Evolutionary conservation across 2,113 vertebrate genomes (phyloP).

Genomic region (Scopus umbretta): DNA sequence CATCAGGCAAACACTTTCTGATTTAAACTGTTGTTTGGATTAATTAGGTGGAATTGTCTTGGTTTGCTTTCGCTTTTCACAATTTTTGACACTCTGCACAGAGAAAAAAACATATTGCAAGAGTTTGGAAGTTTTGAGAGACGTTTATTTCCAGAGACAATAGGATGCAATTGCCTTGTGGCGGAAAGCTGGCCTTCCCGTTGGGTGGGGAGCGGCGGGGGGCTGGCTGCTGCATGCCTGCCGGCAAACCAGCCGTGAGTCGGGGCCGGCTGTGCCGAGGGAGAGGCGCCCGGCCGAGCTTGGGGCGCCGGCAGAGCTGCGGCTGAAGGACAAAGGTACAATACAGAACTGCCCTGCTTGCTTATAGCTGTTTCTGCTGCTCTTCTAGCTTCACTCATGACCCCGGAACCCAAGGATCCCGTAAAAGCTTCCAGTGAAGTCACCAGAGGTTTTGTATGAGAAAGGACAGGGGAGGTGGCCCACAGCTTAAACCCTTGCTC

Average conservation of each 20-base stretch:
- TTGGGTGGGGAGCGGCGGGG: neutral
- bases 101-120: neutral
- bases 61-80: conserved; percentile 15
- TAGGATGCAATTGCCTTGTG: neutral
- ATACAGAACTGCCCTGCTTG: too few relatives aligned
- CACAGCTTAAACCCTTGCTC: neutral
- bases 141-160: neutral
- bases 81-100: neutral
- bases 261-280: neutral
- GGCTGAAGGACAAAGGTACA: neutral
- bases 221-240: neutral
- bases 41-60: conserved; percentile 66
- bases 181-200: neutral
- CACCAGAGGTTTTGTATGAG: neutral
- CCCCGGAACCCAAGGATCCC: neutral
- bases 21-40: conserved; percentile 55
- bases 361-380: neutral
- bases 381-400: neutral
- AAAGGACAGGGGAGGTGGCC: too few relatives aligned
- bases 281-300: neutral
- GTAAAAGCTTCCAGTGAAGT: neutral
- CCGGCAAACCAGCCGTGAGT: neutral
- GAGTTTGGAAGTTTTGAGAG: neutral
- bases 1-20: conserved; percentile 46
- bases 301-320: neutral